phyloP scores from a whole-genome alignment of 2,888 invertebrate species.

The Stenurella melanura region DNA sequence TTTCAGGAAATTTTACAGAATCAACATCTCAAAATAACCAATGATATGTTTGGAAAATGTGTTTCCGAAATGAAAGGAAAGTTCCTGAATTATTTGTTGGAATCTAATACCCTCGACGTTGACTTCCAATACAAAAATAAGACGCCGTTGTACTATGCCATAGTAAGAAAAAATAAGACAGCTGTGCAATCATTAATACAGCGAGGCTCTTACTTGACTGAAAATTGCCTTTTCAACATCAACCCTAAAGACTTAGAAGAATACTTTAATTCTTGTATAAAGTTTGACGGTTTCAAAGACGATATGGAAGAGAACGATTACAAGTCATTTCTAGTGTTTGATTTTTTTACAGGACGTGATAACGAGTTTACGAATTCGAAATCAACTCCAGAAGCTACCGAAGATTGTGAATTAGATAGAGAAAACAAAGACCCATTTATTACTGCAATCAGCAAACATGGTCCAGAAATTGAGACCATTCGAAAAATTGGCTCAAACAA shows the following conservation, averaged over 20 bases:
- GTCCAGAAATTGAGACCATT: constrained; percentile 22
- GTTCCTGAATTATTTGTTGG: constrained; percentile 21
- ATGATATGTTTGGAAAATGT: constrained; percentile 8
- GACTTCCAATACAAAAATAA: constrained; percentile 16
- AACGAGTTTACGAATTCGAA: not conserved
- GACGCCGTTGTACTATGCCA: constrained; percentile 30
- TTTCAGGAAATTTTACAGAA: constrained; percentile 23
- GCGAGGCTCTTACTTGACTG: not conserved
- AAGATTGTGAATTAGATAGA: not conserved
- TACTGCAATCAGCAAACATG: not conserved
- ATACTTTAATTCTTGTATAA: constrained; percentile 34
- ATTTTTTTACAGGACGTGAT: constrained; percentile 11
- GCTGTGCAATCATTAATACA: constrained; percentile 22
- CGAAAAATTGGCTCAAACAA: constrained; percentile 29
- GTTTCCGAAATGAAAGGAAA: constrained; percentile 16
- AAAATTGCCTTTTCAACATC: constrained; percentile 14
- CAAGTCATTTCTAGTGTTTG: constrained; percentile 30
- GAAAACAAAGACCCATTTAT: not conserved
- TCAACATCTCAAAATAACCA: not conserved
- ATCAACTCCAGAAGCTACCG: not conserved
- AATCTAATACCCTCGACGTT: constrained; percentile 21
- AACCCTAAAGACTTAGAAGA: constrained; percentile 36
- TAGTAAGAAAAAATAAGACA: constrained; percentile 31
- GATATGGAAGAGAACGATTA: constrained; percentile 32
- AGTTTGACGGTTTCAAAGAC: constrained; percentile 15